A percentile compares a stretch with the other conserved stretches of the same genome.
phyloP scores from a whole-genome alignment of 2,888 invertebrate genomes.

The Mystacides longicornis region DNA sequence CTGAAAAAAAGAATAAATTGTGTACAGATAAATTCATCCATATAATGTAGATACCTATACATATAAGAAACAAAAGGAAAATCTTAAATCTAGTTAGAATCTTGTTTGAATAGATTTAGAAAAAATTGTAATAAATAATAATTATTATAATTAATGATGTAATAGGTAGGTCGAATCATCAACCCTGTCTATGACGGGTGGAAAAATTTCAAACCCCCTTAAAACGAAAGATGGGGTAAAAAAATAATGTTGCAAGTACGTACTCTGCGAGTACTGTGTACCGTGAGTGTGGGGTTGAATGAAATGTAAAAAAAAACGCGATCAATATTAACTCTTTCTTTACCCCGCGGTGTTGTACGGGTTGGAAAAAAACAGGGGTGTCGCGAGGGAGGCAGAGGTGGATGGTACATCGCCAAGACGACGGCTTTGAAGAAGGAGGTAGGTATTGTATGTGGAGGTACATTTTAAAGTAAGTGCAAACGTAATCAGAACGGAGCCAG shows the following conservation, averaged over 20 bases:
- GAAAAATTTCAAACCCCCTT: not conserved
- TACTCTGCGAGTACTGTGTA: too few relatives aligned
- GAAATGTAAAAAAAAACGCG: slow-evolving; percentile 55
- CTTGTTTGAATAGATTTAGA: too few relatives aligned
- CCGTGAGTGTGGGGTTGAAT: slow-evolving; percentile 42
- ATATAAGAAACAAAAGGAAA: too few relatives aligned
- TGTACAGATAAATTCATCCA: too few relatives aligned
- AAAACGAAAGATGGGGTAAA: slow-evolving; percentile 42
- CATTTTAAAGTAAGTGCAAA: not conserved
- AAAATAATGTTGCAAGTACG: slow-evolving; percentile 41
- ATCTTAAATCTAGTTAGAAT: too few relatives aligned
- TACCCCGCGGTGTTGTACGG: slow-evolving; percentile 34
- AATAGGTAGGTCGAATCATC: slow-evolving; percentile 7
- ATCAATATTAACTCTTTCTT: slow-evolving; percentile 65
- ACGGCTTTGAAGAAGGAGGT: slow-evolving; percentile 22
- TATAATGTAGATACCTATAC: too few relatives aligned
- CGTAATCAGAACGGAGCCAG: not conserved
- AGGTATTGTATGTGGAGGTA: not conserved
- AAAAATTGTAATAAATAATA: too few relatives aligned
- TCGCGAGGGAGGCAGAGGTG: slow-evolving; percentile 2
- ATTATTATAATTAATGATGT: slow-evolving; percentile 3
- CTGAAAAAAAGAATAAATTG: too few relatives aligned
- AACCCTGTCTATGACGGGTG: slow-evolving; percentile 8
- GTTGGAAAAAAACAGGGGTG: slow-evolving; percentile 19
- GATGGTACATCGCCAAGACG: slow-evolving; percentile 26